phyloP scores from a whole-genome alignment of 2,113 vertebrate genomes.

The Orycteropus afer region DNA sequence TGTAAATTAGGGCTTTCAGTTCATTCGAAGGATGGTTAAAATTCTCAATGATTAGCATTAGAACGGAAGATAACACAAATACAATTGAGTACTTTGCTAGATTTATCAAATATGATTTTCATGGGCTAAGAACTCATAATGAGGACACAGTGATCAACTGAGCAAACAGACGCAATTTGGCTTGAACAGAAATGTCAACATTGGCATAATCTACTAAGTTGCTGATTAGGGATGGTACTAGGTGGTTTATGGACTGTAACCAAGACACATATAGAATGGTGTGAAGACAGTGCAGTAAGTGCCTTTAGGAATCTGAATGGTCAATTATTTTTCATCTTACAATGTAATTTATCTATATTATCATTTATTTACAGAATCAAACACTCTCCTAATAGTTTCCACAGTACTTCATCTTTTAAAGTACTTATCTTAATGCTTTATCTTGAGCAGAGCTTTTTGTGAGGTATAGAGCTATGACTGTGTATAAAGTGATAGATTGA shows the following conservation, averaged over 20 bases:
- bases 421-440: background rate
- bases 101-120: constrained; percentile 47
- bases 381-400: background rate
- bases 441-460: background rate
- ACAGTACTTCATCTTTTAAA: background rate
- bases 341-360: background rate
- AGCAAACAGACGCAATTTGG: constrained; percentile 42
- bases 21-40: background rate
- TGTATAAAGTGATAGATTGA: background rate
- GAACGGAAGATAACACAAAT: constrained; percentile 32
- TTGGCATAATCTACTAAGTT: constrained; percentile 33
- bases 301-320: background rate
- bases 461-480: background rate
- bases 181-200: constrained; percentile 51
- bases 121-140: background rate
- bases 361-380: background rate
- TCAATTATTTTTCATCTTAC: background rate
- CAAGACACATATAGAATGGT: background rate
- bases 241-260: background rate
- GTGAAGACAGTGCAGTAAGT: background rate
- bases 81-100: constrained; percentile 23
- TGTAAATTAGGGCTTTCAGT: background rate
- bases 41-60: background rate
- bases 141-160: constrained; percentile 27
- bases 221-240: background rate